Percentiles rank a stretch among this genome's conserved stretches.
Evolutionary conservation across 1,140 invertebrate genomes (phyloP).

Genomic region (roundworm (Caenorhabditis elegans)): DNA sequence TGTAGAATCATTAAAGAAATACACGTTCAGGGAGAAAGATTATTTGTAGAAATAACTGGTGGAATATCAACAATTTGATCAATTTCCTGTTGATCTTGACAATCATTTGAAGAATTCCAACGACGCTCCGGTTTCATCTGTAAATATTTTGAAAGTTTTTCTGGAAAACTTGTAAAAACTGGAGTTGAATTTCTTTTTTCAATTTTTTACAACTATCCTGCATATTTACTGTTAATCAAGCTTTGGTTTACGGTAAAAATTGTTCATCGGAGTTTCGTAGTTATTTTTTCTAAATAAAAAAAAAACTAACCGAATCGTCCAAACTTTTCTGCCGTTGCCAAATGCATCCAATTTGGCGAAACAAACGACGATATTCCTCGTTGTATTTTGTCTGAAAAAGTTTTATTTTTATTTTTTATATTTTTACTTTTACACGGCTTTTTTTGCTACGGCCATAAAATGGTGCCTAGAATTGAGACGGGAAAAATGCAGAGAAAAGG

Average conservation of each 20-base stretch:
- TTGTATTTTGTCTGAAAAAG: conserved; percentile 43
- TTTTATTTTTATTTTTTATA: not conserved
- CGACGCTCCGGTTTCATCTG: conserved; percentile 9
- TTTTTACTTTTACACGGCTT: not conserved
- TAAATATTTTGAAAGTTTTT: not conserved
- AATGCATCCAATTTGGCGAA: not conserved
- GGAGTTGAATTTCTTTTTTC: no score
- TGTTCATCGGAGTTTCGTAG: no score
- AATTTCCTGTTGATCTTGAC: not conserved
- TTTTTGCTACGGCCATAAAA: no score
- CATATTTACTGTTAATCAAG: no score
- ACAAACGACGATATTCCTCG: conserved; percentile 29
- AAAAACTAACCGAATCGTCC: not conserved
- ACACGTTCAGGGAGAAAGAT: not conserved
- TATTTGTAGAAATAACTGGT: not conserved
- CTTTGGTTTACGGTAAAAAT: no score
- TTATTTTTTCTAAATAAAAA: not conserved
- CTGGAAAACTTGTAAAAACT: no score
- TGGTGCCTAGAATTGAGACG: no score
- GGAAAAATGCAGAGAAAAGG: no score
- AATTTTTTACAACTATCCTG: no score
- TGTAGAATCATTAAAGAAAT: not conserved
- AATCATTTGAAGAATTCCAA: conserved; percentile 20
- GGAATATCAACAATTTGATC: conserved; percentile 11
- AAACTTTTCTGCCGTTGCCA: not conserved